A percentile compares a stretch with the other conserved stretches of the same genome.
phyloP scores from a whole-genome alignment of 2,888 invertebrate species.

The Cerastoderma edule region DNA sequence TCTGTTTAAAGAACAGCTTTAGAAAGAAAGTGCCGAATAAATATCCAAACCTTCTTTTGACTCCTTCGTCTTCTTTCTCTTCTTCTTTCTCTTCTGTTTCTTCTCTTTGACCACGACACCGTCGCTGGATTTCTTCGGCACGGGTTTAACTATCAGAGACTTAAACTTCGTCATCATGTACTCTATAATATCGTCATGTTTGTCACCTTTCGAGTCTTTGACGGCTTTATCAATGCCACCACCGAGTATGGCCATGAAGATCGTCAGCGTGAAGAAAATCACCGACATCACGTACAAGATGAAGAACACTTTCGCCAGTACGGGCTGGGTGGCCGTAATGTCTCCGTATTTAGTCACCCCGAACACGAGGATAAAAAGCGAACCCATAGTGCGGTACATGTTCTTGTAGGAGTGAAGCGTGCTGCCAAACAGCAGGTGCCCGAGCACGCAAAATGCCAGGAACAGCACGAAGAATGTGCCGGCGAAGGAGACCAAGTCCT shows the following conservation, averaged over 20 bases:
- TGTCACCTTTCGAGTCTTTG: conserved; percentile 26
- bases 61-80: conserved; percentile 5
- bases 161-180: conserved; percentile 31
- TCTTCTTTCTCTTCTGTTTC: neutral
- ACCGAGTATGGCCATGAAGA: conserved; percentile 44
- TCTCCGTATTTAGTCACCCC: conserved; percentile 67
- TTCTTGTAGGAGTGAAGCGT: conserved; percentile 61
- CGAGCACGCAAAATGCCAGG: conserved; percentile 62
- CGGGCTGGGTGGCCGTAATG: conserved; percentile 58
- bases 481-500: conserved; percentile 67
- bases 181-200: conserved; percentile 32
- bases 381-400: conserved; percentile 56
- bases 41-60: conserved; percentile 5
- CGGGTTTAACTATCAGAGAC: conserved; percentile 24
- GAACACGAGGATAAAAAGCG: conserved; percentile 66
- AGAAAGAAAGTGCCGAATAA: neutral
- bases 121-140: neutral
- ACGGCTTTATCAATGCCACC: conserved; percentile 39
- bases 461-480: conserved; percentile 64
- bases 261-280: conserved; percentile 67
- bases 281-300: conserved; percentile 61
- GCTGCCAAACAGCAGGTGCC: conserved; percentile 63
- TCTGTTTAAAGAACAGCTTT: too few species aligned
- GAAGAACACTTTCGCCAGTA: conserved; percentile 69
- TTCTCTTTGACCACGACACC: neutral